Percentiles rank a stretch among this genome's conserved stretches.
phyloP scores from a whole-genome alignment of 2,888 invertebrate genomes.

The Spatulosminthurus flaviceps region DNA sequence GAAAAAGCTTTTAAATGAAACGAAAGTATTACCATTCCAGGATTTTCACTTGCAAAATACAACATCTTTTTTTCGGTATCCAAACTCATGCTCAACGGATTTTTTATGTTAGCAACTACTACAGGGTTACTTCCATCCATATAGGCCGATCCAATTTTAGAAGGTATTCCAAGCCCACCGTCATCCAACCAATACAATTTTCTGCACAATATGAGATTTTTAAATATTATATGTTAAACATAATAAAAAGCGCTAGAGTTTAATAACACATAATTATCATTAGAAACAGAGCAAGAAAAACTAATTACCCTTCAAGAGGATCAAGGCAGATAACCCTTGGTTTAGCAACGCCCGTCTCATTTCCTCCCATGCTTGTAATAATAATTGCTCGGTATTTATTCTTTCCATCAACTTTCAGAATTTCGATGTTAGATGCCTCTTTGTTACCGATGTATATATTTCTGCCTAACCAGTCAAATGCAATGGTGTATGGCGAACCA shows the following conservation, averaged over 20 bases:
- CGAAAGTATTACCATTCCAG: slow-evolving; percentile 73
- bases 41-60: slow-evolving; percentile 86
- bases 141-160: slow-evolving; percentile 86
- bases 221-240: background rate
- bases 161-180: slow-evolving; percentile 87
- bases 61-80: slow-evolving; percentile 81
- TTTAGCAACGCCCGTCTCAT: slow-evolving; percentile 82
- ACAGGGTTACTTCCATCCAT: slow-evolving; percentile 90
- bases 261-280: background rate
- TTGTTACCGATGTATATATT: slow-evolving; percentile 94
- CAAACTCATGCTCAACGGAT: slow-evolving; percentile 85
- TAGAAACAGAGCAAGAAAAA: slow-evolving; percentile 14
- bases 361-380: slow-evolving; percentile 86
- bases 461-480: slow-evolving; percentile 96
- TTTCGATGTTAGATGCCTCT: slow-evolving; percentile 88
- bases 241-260: too few relatives aligned
- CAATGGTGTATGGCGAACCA: slow-evolving; percentile 88
- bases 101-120: slow-evolving; percentile 76
- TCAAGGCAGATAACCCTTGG: slow-evolving; percentile 90
- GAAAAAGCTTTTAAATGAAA: background rate
- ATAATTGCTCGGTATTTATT: slow-evolving; percentile 84
- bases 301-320: slow-evolving; percentile 88
- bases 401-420: slow-evolving; percentile 85
- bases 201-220: slow-evolving; percentile 30
- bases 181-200: slow-evolving; percentile 90